phyloP scores from a whole-genome alignment of 2,797 vertebrate species.

The Crocodylus rhombifer region DNA sequence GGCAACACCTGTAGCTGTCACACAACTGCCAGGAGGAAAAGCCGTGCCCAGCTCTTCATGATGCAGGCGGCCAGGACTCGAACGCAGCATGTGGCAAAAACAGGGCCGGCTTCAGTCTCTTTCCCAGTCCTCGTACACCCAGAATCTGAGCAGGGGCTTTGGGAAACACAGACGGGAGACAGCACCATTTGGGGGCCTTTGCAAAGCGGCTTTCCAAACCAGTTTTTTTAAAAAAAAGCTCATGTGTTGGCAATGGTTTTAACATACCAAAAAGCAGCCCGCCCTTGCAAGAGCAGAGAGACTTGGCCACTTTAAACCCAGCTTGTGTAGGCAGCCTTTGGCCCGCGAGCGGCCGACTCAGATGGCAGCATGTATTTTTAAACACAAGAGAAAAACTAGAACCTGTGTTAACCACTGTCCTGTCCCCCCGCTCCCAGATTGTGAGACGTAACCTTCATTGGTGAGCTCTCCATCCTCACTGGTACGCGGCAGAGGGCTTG shows the following conservation, averaged over 20 bases:
- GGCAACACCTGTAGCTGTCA: not conserved
- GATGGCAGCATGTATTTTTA: slow-evolving; percentile 23
- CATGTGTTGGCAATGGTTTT: not conserved
- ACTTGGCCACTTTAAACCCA: slow-evolving; percentile 65
- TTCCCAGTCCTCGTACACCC: fast-evolving
- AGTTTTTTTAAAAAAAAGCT: not conserved
- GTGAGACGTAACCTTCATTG: not conserved
- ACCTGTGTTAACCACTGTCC: not conserved
- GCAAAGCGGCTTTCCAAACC: no score
- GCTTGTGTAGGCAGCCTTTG: slow-evolving; percentile 41
- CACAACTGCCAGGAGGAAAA: not conserved
- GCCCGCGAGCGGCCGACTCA: slow-evolving; percentile 38
- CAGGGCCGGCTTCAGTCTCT: not conserved
- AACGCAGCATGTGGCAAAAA: not conserved
- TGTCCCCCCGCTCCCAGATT: not conserved
- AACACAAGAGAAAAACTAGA: not conserved
- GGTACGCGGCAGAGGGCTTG: not conserved
- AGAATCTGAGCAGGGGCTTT: not conserved
- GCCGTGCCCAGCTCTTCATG: not conserved
- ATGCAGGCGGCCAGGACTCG: not conserved
- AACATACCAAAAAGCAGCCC: slow-evolving; percentile 50
- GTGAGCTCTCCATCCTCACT: not conserved
- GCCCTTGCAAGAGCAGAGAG: slow-evolving; percentile 66
- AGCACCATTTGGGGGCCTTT: no score
- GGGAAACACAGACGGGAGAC: not conserved